These are phyloP conservation scores for Neoarius graeffei DNA, from an alignment of 2,113 vertebrate species.

Conservation along the genomic window DNA sequence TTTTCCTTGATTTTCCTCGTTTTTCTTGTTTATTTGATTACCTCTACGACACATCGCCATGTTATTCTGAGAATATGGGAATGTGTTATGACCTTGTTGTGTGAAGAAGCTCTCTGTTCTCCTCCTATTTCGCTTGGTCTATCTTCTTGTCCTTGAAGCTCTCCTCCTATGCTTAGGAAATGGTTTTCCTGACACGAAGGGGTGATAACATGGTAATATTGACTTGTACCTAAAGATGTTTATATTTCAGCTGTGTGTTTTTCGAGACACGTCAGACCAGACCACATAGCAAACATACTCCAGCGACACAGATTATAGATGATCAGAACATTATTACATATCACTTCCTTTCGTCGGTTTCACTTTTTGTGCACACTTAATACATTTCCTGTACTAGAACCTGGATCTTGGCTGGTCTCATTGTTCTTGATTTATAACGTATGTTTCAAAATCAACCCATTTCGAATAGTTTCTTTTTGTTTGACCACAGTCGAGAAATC, in stretches of 20 bases:
- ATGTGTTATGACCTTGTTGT: background rate
- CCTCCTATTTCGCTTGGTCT: background rate
- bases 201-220: background rate
- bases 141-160: background rate
- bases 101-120: background rate
- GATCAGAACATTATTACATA: background rate
- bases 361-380: background rate
- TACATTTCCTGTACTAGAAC: background rate
- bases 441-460: background rate
- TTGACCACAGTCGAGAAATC: background rate
- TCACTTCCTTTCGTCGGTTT: background rate
- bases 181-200: background rate
- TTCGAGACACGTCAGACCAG: background rate
- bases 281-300: background rate
- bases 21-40: background rate
- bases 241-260: background rate
- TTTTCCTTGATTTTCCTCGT: background rate
- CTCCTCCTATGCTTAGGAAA: background rate
- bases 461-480: background rate
- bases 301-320: background rate
- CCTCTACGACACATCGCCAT: background rate
- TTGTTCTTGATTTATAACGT: background rate
- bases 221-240: background rate
- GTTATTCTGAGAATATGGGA: background rate
- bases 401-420: background rate